Base-by-base conservation (phyloP, 2,888 invertebrate genomes). In the Digitonthophagus gazella region DNA sequence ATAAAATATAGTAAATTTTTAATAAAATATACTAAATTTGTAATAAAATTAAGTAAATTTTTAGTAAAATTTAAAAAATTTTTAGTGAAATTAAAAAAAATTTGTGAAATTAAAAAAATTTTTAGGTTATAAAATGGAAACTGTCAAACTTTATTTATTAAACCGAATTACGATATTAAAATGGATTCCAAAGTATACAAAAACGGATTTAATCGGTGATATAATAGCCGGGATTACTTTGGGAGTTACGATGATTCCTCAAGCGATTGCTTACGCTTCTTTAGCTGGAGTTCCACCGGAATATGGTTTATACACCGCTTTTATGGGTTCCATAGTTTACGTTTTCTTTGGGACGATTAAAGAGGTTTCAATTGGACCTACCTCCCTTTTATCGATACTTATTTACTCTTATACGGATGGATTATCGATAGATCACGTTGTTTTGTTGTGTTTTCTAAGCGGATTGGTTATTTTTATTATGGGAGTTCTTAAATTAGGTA, bases 261-360 rank as follows among this genome's bases (percentile, higher is more conserved):
- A 96, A 84, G 94, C 95, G 76, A 91, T 97, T 76, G 97, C 96
- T 11, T 96, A 96, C 82, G 96, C 96, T 54, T 86, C 91, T 64
- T 85, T 97, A 63, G 96, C 96, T 8, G 91, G 92, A 63, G 84
- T 96, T 66, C 90, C 92, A 15, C 91, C 96, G 20, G 93, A 96
- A 87, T 95, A 94, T 84, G 98, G 97, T 0, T 86, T 98, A 16
- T 97, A 97, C 82, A 93, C 96, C 1, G 91, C 96, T 0, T 95
- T 97, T 81, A 88, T 96, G 82, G 90, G 91, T n/a, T 92, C 93
- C 66, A 92, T 97, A 76, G 85, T 96, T 67, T 98, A 98, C 83
- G 86, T 92, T 67, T 81, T 95, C 75, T 90, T 97, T 76, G 97
- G 97, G 56, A 95, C 95, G 0, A 90, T 93, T 73, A 92, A 90